phyloP scores from a whole-genome alignment of 2,113 vertebrate genomes.

The Amblyopsis rosae region DNA sequence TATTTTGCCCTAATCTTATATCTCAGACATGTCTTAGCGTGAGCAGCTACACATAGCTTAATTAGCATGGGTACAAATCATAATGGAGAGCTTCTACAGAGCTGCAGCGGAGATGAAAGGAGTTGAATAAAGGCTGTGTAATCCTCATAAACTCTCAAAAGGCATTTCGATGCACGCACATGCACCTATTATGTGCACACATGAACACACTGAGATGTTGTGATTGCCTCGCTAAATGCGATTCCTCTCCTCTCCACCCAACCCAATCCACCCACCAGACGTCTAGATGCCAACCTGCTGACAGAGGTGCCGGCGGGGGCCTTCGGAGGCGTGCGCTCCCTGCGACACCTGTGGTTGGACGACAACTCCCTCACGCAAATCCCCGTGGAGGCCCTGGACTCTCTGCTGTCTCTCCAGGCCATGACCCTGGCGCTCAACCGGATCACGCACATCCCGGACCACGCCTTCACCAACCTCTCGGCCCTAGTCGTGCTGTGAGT shows the following conservation, averaged over 20 bases:
- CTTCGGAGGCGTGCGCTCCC: constrained; percentile 84
- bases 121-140: constrained; percentile 49
- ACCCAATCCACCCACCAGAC: constrained; percentile 71
- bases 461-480: constrained; percentile 91
- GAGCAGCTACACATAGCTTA: constrained; percentile 57
- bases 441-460: constrained; percentile 88
- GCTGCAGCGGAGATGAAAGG: constrained; percentile 54
- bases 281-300: constrained; percentile 94
- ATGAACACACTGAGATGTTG: constrained; percentile 17
- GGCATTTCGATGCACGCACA: constrained; percentile 35
- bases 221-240: constrained; percentile 49
- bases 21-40: constrained; percentile 60
- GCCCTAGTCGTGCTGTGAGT: constrained; percentile 95
- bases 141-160: constrained; percentile 60
- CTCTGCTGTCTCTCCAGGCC: constrained; percentile 89
- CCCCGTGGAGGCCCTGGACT: constrained; percentile 85
- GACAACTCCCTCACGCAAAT: constrained; percentile 91
- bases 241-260: constrained; percentile 26
- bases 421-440: constrained; percentile 96
- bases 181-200: constrained; percentile 8
- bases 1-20: constrained; percentile 27
- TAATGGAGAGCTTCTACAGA: constrained; percentile 66
- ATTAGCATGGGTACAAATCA: constrained; percentile 81
- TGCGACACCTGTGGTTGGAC: constrained; percentile 95
- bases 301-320: constrained; percentile 85